phyloP scores from a whole-genome alignment of 2,888 invertebrate genomes.

The Tridacna crocea region DNA sequence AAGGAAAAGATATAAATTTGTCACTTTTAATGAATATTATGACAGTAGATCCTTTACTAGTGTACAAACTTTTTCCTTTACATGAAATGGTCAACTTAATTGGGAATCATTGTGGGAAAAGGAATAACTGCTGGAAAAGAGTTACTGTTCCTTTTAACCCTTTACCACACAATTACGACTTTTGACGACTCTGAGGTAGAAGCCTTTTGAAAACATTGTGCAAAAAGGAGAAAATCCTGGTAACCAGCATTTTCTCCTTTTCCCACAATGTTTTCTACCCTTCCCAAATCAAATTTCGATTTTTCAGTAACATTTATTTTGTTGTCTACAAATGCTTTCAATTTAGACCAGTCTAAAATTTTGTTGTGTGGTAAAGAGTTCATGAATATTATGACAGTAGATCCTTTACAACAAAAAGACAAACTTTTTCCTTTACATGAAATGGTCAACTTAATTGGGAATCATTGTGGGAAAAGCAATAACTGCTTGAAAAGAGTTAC shows the following conservation, averaged over 20 bases:
- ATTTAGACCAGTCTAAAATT: not conserved
- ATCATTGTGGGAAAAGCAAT: no score
- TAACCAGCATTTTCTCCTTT: not conserved
- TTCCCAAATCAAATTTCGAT: not conserved
- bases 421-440: no score
- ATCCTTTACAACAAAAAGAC: not conserved
- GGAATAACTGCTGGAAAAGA: no score
- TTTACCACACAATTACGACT: not conserved
- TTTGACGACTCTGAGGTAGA: not conserved
- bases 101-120: no score
- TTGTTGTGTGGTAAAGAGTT: not conserved
- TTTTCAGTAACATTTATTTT: not conserved
- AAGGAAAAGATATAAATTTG: not conserved
- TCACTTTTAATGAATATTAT: slow-evolving; percentile 5
- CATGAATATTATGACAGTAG: not conserved
- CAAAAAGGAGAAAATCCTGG: not conserved
- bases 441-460: no score
- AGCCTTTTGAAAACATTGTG: slow-evolving; percentile 1
- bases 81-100: no score
- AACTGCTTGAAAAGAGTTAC: no score
- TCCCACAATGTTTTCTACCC: slow-evolving; percentile 8
- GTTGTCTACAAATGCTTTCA: not conserved
- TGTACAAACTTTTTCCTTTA: no score
- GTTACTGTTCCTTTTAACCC: not conserved
- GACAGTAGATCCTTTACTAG: not conserved